Evolutionary conservation across 2,797 vertebrate genomes (phyloP).

Genomic region (Acanthornis magna): DNA sequence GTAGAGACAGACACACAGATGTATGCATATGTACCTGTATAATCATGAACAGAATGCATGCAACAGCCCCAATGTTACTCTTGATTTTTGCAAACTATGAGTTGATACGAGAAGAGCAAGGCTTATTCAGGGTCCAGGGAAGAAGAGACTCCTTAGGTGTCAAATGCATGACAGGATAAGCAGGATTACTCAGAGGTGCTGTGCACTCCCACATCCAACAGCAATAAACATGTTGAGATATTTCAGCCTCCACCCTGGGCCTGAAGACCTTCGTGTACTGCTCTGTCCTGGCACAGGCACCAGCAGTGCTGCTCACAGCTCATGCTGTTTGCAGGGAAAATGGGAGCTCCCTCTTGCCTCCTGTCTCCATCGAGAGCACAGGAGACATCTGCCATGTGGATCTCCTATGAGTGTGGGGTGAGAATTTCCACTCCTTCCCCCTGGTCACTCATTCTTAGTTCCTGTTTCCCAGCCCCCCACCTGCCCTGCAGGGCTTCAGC

Average conservation of each 20-base stretch:
- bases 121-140: rapidly evolving
- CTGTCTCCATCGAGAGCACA: background rate
- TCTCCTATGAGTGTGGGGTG: background rate
- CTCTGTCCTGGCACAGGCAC: background rate
- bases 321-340: background rate
- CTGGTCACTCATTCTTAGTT: background rate
- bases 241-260: background rate
- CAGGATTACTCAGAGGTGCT: rapidly evolving
- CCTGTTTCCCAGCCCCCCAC: background rate
- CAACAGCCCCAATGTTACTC: background rate
- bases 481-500: background rate
- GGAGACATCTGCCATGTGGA: rapidly evolving
- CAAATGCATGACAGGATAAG: background rate
- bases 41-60: background rate
- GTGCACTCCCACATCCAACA: background rate
- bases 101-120: background rate
- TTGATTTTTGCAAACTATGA: background rate
- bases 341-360: background rate
- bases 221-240: background rate
- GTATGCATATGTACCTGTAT: no score
- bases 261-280: rapidly evolving
- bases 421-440: background rate
- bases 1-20: background rate
- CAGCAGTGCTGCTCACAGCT: background rate
- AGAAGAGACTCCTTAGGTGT: background rate